Base-by-base conservation (phyloP, 2,113 vertebrate species). In the Progne subis region DNA sequence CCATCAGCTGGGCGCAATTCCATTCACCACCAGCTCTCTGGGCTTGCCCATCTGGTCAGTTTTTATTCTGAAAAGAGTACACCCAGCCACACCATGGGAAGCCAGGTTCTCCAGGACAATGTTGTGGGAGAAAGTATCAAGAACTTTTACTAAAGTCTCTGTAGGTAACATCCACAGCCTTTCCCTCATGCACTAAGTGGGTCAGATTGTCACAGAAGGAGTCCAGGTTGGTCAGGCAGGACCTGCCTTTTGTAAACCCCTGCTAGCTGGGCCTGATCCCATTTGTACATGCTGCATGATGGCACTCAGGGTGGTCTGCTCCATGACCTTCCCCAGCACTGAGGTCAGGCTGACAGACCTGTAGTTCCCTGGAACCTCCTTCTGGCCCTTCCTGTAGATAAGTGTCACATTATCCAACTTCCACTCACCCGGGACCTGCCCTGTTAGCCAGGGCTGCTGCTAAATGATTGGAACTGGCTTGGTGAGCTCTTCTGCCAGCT, bases 281-380 rank as follows among this genome's bases (percentile, higher is more conserved):
- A 7, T 18, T 60, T 67, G 39, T 31, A 16, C 17, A 13, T 1
- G 1, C 18, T 20, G 8, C 19, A 29, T 2, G 10, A 39, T 26
- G 19, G 24, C 29, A 26, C 28, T 59, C 9, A 4, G 34, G 59
- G 20, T 11, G 23, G 52, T 41, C 44, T 46, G 37, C 32, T 59
- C 59, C 16, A 7, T 5, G 19, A 47, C 14, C 32, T 21, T 60
- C 16, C 5, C 14, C 0, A 0, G 52, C 39, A 55, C 39, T 25
- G n/a, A 60, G n/a, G 11, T 47, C 61, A 53, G 61, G n/a, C 55
- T 82, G 53, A 46, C 55, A 61, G 55, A 6, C 6, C 46, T 47
- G 14, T 4, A 55, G 24, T 5, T 61, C 25, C n/a, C 29, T 11
- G 14, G 23, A 52, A 18, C 6, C 13, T 46, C 8, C 24, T 50